Evolutionary conservation across 2,797 vertebrate genomes (phyloP), one percentile per base, ranked within the genome.

Genomic region (Rhabdophis nuchalis): DNA sequence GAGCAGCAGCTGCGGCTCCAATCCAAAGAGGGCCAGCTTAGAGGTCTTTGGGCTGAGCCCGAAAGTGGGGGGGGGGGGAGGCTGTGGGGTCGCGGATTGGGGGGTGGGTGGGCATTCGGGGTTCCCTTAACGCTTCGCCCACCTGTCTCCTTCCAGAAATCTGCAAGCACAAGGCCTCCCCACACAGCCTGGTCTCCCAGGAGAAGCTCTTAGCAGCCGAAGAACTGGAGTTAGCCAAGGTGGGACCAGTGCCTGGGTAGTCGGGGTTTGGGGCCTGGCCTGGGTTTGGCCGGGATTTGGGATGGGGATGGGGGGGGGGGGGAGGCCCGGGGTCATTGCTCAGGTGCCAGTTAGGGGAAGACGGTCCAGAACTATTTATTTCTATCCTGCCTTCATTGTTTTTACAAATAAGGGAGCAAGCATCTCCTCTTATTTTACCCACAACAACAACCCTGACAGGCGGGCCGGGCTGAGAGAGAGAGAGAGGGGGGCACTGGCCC

Each of bases 201-300:
- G 96, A 98, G 93, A 97, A 97, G 41, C 97, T 98, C 32, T 94
- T 96, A 90, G 96, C 98, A 72, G 98, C 98, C 1, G 96, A 96
- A 58, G 98, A 98, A n/a, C 91, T 98, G 94, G 98, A 98, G 57
- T 95, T 99, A 87, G 97, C 98, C 94, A 99, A 99, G 99, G 99
- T 99, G 97, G 93, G 1, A 0, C 0, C 0, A 0, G 46, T 18
- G 29, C 12, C 86, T 10, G 27, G 82, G 20, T 4, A 25, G 1
- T 36, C 7, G 27, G 1, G 3, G 23, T 89, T 27, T 20, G 36
- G 46, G 32, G 54, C 11, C 87, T 27, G 32, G 64, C 2, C 68
- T 18, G 20, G 20, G 11, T 29, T 89, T 1, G 68, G 68, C 20
- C 1, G 0, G 18, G 72, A 5, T 4, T 25, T 41, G 72, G 36